phyloP scores from a whole-genome alignment of 2,113 vertebrate species.

The Coturnix japonica region DNA sequence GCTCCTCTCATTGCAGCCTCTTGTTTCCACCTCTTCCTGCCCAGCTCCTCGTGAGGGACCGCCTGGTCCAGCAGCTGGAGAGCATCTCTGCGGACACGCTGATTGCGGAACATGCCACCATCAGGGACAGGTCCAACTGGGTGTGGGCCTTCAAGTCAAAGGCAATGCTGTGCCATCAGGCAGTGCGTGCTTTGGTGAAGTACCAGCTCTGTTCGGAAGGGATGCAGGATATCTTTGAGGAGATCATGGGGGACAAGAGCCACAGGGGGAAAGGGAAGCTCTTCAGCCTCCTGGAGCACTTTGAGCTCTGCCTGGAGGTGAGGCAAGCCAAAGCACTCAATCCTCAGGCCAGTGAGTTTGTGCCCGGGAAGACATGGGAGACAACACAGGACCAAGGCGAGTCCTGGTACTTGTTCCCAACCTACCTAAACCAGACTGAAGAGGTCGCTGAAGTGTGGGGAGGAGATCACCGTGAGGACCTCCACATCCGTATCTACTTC shows the following conservation, averaged over 20 bases:
- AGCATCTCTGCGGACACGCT: slow-evolving; percentile 48
- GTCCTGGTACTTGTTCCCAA: slow-evolving; percentile 75
- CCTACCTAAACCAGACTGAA: slow-evolving; percentile 61
- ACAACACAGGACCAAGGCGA: background rate
- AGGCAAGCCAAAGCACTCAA: slow-evolving; percentile 21
- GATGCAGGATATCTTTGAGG: slow-evolving; percentile 63
- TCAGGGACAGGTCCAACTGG: slow-evolving; percentile 66
- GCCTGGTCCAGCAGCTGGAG: slow-evolving; percentile 58
- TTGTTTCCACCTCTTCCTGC: background rate
- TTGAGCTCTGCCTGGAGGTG: slow-evolving; percentile 77
- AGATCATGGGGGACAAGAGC: slow-evolving; percentile 65
- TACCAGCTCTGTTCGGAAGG: slow-evolving; percentile 49
- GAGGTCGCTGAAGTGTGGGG: slow-evolving; percentile 72
- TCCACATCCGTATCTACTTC: slow-evolving; percentile 73
- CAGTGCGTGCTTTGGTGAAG: slow-evolving; percentile 71
- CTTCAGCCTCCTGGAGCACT: slow-evolving; percentile 76
- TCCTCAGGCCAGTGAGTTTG: slow-evolving; percentile 71
- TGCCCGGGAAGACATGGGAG: slow-evolving; percentile 58
- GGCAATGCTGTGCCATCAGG: slow-evolving; percentile 73
- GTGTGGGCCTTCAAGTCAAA: slow-evolving; percentile 60
- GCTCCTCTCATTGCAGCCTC: background rate
- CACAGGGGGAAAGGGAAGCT: slow-evolving; percentile 68
- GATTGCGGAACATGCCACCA: slow-evolving; percentile 25
- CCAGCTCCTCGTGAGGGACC: slow-evolving; percentile 75
- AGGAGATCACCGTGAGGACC: slow-evolving; percentile 65